Evolutionary conservation across 2,113 vertebrate species (phyloP).

Genomic region (Lophura nycthemera): DNA sequence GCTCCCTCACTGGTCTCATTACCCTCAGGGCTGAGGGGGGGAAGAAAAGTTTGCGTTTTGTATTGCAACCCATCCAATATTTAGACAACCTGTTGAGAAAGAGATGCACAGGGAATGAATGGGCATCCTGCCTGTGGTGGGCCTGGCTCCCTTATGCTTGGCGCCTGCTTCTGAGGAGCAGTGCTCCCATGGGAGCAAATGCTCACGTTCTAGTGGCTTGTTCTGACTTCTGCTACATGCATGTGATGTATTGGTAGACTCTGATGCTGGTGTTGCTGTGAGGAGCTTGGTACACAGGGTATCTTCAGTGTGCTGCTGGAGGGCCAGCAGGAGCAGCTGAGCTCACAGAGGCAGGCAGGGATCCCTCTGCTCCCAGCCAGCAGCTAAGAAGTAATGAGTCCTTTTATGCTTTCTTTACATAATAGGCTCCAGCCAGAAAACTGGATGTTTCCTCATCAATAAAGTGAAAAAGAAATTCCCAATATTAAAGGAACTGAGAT

Average conservation of each 20-base stretch:
- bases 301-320: not conserved
- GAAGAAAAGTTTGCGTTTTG: not conserved
- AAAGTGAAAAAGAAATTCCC: constrained; percentile 69
- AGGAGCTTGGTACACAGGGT: not conserved
- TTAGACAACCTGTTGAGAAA: constrained; percentile 12
- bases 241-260: not conserved
- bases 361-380: constrained; percentile 31
- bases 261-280: not conserved
- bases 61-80: not conserved
- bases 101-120: rapidly evolving
- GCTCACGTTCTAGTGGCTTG: not conserved
- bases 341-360: constrained; percentile 19
- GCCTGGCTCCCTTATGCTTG: not conserved
- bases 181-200: not conserved
- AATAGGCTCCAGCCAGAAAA: constrained; percentile 71
- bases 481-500: constrained; percentile 71
- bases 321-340: constrained; percentile 14
- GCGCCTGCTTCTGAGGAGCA: not conserved
- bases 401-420: constrained; percentile 73
- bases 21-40: not conserved
- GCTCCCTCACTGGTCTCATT: constrained; percentile 47
- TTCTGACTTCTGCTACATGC: not conserved
- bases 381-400: constrained; percentile 72
- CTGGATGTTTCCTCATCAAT: constrained; percentile 64
- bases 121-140: not conserved